Percentiles rank a stretch among this genome's conserved stretches.
These are phyloP conservation scores for Polypedilum vanderplanki DNA, from an alignment of 1,140 invertebrate species.

Conservation along the genomic window DNA sequence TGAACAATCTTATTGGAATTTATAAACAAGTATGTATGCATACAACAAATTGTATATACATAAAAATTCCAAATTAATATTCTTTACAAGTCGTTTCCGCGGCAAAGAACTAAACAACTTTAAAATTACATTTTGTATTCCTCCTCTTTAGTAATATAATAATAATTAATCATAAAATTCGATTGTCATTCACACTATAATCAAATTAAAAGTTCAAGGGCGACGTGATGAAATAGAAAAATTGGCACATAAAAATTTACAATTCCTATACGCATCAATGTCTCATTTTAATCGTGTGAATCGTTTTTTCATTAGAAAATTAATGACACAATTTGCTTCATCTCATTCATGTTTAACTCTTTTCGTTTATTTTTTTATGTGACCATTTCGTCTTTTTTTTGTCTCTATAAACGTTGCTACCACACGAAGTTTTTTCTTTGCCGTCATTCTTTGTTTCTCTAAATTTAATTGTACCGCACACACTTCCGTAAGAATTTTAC, in stretches of 20 bases:
- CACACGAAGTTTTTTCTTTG: constrained; percentile 9
- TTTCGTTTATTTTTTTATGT: background rate
- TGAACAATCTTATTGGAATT: too few species aligned
- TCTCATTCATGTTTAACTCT: background rate
- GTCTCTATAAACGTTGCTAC: background rate
- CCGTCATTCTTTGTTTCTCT: background rate
- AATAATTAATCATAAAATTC: background rate
- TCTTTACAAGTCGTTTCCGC: too few species aligned
- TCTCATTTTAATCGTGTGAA: constrained; percentile 7
- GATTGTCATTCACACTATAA: background rate
- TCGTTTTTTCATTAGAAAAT: background rate
- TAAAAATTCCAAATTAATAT: too few species aligned
- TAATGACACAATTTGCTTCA: background rate
- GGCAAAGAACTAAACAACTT: too few species aligned
- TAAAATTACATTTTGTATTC: too few species aligned
- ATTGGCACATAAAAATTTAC: background rate
- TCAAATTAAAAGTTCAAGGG: constrained; percentile 4
- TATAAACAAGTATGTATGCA: too few species aligned
- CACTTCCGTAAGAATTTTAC: background rate
- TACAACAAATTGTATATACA: too few species aligned
- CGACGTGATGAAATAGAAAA: background rate
- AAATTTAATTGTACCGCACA: constrained; percentile 17
- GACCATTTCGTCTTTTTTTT: background rate
- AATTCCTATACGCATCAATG: constrained; percentile 2
- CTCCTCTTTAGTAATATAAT: too few species aligned